A percentile compares a stretch with the other conserved stretches of the same genome.
Evolutionary conservation across 1,140 invertebrate species (phyloP).

Genomic region (Maconellicoccus hirsutus): DNA sequence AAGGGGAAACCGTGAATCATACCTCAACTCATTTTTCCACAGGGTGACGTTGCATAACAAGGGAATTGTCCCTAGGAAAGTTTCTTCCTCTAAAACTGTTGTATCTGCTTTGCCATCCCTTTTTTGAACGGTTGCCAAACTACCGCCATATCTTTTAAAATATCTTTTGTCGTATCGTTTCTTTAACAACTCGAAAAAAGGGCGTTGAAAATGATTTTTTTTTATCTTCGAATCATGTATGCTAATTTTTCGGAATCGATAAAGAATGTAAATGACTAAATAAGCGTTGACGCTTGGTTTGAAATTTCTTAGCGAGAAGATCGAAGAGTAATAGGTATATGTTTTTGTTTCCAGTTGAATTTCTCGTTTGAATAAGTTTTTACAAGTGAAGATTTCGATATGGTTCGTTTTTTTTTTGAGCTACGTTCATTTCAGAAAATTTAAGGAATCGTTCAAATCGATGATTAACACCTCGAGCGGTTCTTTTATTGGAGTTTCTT

Average conservation of each 20-base stretch:
- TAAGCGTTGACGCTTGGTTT: neutral
- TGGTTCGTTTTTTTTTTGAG: too few species aligned
- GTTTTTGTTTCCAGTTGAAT: neutral
- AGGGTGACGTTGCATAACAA: conserved; percentile 22
- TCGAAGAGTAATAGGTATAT: conserved; percentile 12
- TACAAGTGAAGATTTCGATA: too few species aligned
- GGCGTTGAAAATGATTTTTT: conserved; percentile 1
- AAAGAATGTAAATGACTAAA: neutral
- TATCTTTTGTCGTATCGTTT: conserved; percentile 15
- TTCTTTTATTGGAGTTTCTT: too few species aligned
- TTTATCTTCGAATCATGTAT: conserved; percentile 15
- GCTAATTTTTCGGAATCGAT: conserved; percentile 19
- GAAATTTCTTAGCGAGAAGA: conserved; percentile 6
- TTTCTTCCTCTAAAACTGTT: neutral
- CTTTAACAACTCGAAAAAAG: neutral
- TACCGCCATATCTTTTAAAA: conserved; percentile 9
- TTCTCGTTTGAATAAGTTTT: neutral
- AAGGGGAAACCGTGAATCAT: conserved; percentile 20
- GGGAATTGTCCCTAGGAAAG: conserved; percentile 15
- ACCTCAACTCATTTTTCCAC: conserved; percentile 21
- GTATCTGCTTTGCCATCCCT: conserved; percentile 14
- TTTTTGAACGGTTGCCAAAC: conserved; percentile 17
- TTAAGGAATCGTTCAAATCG: too few species aligned
- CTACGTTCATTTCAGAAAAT: too few species aligned
- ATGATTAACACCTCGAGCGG: too few species aligned